Conservation (phyloP, 1,140 invertebrate species). For the Papilio xuthus region DNA sequence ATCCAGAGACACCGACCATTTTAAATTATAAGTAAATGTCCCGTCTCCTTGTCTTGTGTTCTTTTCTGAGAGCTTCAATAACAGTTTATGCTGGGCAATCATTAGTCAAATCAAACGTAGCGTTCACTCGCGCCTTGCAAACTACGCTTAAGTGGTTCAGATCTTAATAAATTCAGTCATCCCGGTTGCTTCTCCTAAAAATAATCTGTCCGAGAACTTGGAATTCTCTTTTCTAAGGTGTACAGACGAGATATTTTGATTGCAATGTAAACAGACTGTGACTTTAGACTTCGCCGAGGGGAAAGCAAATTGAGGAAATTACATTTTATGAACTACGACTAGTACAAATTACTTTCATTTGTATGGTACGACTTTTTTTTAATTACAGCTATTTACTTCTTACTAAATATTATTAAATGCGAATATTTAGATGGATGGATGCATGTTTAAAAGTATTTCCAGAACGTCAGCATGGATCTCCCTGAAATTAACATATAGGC, state of each 20-base stretch:
- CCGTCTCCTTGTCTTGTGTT: conserved; percentile 42
- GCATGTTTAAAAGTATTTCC: no score
- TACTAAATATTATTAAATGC: no score
- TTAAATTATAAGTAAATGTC: conserved; percentile 47
- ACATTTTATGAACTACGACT: background rate
- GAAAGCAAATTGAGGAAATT: background rate
- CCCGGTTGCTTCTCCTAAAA: background rate
- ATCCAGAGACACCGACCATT: conserved; percentile 41
- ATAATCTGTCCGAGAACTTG: conserved; percentile 19
- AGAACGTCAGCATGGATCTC: no score
- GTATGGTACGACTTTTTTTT: background rate
- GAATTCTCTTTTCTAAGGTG: conserved; percentile 29
- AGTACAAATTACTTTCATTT: background rate
- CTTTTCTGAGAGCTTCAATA: conserved; percentile 40
- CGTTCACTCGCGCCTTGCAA: conserved; percentile 41
- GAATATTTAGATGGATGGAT: no score
- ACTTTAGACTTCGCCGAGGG: background rate
- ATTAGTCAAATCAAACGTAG: conserved; percentile 60
- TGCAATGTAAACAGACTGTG: conserved; percentile 12
- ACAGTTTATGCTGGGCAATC: conserved; percentile 37
- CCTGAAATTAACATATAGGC: no score
- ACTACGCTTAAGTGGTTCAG: conserved; percentile 21
- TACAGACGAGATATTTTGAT: conserved; percentile 7
- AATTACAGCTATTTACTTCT: background rate
- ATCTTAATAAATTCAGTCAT: conserved; percentile 34